phyloP scores from a whole-genome alignment of 2,888 invertebrate genomes.

The Eledona agricola region DNA sequence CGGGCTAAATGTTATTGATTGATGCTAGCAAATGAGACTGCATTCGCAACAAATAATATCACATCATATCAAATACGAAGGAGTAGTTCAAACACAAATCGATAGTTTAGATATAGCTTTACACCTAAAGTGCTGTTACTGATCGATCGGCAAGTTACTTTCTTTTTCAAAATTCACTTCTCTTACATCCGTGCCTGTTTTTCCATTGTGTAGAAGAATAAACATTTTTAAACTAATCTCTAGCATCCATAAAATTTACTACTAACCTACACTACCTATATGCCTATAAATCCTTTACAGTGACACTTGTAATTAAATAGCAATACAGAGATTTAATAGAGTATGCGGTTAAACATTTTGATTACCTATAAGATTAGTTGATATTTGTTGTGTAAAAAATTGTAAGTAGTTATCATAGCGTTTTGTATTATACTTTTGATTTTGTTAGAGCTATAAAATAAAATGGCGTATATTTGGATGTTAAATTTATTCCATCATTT shows the following conservation, averaged over 20 bases:
- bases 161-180: slow-evolving; percentile 1
- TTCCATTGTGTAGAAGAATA: slow-evolving; percentile 24
- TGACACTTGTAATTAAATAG: slow-evolving; percentile 39
- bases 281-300: slow-evolving; percentile 34
- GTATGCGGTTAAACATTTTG: slow-evolving; percentile 36
- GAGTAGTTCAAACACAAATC: slow-evolving; percentile 21
- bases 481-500: slow-evolving; percentile 51
- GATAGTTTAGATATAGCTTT: slow-evolving; percentile 33
- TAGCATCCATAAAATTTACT: slow-evolving; percentile 3
- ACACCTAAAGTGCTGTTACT: slow-evolving; percentile 49
- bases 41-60: slow-evolving; percentile 53
- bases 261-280: slow-evolving; percentile 28
- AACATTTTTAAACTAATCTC: slow-evolving; percentile 10
- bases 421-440: slow-evolving; percentile 64
- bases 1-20: slow-evolving; percentile 19
- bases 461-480: slow-evolving; percentile 65
- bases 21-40: slow-evolving; percentile 48
- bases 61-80: slow-evolving; percentile 54
- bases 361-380: slow-evolving; percentile 36
- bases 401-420: slow-evolving; percentile 58
- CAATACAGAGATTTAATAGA: slow-evolving; percentile 38
- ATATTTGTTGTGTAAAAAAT: slow-evolving; percentile 60
- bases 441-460: slow-evolving; percentile 64
- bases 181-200: slow-evolving; percentile 46
- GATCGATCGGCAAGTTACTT: background rate